Evolutionary conservation across 2,888 invertebrate species (phyloP).

Genomic region (Drepanosiphum platanoidis): DNA sequence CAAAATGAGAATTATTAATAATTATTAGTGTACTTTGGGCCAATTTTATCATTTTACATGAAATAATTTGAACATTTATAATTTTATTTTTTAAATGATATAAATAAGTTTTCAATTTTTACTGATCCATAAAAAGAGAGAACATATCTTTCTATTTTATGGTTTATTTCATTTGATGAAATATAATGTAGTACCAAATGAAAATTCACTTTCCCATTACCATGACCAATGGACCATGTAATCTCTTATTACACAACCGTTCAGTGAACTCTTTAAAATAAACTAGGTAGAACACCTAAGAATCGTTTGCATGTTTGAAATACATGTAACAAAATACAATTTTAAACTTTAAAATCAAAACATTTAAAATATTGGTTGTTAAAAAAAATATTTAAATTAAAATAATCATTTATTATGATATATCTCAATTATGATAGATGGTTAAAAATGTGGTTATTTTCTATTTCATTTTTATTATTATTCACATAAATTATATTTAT

Average conservation of each 20-base stretch:
- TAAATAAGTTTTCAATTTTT: background rate
- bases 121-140: conserved; percentile 19
- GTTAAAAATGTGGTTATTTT: no score
- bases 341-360: background rate
- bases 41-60: no score
- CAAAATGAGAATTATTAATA: no score
- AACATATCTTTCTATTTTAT: background rate
- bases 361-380: background rate
- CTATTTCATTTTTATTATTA: no score
- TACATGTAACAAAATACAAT: background rate
- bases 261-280: conserved; percentile 41
- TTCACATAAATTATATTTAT: no score
- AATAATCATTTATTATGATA: background rate
- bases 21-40: no score
- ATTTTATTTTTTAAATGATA: background rate
- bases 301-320: background rate
- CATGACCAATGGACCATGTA: conserved; percentile 54
- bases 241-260: conserved; percentile 46
- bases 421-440: background rate
- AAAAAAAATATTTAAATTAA: no score
- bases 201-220: conserved; percentile 53
- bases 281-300: background rate
- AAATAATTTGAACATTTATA: background rate
- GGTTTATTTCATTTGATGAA: background rate
- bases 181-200: conserved; percentile 27